Evolutionary conservation across 2,797 vertebrate genomes (phyloP).

Genomic region (Amazona finschi): DNA sequence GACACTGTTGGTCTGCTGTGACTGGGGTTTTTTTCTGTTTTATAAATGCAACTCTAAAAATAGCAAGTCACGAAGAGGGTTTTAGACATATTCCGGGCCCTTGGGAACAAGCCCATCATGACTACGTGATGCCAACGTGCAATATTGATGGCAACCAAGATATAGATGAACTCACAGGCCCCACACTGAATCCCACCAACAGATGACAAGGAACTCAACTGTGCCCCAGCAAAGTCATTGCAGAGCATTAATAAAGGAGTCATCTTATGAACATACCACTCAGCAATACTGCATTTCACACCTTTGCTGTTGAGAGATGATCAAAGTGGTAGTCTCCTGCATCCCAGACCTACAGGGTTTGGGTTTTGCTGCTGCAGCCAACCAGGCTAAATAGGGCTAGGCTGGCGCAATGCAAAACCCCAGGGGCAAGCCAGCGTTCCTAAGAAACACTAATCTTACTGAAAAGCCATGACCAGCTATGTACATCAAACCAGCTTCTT

Average conservation of each 20-base stretch:
- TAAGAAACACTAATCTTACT: not conserved
- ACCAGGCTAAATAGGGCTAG: rapidly evolving
- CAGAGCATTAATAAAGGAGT: constrained; percentile 40
- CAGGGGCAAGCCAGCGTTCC: not conserved
- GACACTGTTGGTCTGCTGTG: constrained; percentile 26
- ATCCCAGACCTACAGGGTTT: not conserved
- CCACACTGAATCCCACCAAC: not conserved
- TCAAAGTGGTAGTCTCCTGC: not conserved
- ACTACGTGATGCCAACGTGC: not conserved
- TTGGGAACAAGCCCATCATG: constrained; percentile 29
- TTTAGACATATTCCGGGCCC: constrained; percentile 15
- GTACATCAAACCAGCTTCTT: not conserved
- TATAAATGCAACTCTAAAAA: constrained; percentile 50
- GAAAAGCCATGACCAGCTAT: not conserved
- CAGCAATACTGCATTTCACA: not conserved
- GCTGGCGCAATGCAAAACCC: not conserved
- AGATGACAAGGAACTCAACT: constrained; percentile 54
- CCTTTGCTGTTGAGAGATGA: not conserved
- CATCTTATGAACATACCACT: not conserved
- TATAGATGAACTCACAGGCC: not conserved
- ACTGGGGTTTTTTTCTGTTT: not conserved
- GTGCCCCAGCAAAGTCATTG: constrained; percentile 51
- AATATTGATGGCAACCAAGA: constrained; percentile 6
- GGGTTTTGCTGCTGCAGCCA: not conserved
- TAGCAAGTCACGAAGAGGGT: constrained; percentile 42